Conservation (phyloP, 2,888 invertebrate species). For the Polylopha cassiicola region DNA sequence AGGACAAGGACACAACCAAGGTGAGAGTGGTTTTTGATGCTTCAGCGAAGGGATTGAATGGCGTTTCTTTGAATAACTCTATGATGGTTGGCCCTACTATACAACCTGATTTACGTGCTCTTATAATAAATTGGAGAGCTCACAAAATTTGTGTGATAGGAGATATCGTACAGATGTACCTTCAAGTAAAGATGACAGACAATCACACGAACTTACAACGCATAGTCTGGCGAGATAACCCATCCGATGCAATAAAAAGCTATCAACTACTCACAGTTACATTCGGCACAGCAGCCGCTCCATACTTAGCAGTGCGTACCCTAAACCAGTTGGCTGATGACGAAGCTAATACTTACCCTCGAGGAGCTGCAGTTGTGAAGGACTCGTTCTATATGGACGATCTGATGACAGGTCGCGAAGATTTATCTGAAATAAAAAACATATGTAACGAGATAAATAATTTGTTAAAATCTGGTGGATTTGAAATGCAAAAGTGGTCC, state of each 20-base stretch:
- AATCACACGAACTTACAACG: slow-evolving; percentile 20
- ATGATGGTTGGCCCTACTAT: slow-evolving; percentile 27
- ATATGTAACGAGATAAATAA: slow-evolving; percentile 25
- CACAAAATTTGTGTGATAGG: slow-evolving; percentile 79
- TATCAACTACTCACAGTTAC: slow-evolving; percentile 23
- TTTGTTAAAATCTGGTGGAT: slow-evolving; percentile 30
- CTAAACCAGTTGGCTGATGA: slow-evolving; percentile 21
- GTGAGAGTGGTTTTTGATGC: slow-evolving; percentile 25
- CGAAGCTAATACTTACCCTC: slow-evolving; percentile 12
- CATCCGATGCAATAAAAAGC: slow-evolving; percentile 7
- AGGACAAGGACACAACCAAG: slow-evolving; percentile 25
- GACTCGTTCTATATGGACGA: slow-evolving; percentile 23
- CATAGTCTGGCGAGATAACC: slow-evolving; percentile 8
- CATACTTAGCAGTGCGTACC: slow-evolving; percentile 23
- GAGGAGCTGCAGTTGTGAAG: slow-evolving; percentile 7
- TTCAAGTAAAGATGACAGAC: slow-evolving; percentile 25
- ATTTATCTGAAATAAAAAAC: slow-evolving; percentile 20
- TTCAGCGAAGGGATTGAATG: slow-evolving; percentile 21
- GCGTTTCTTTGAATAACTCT: slow-evolving; percentile 26
- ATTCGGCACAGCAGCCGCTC: slow-evolving; percentile 26
- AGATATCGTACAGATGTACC: slow-evolving; percentile 32
- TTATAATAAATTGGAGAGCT: slow-evolving; percentile 25
- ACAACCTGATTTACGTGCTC: slow-evolving; percentile 26
- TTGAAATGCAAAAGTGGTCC: slow-evolving; percentile 32
- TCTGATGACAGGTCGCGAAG: slow-evolving; percentile 23